These are phyloP conservation scores for Piezodorus guildinii DNA, from an alignment of 1,140 invertebrate species.

Conservation along the genomic window DNA sequence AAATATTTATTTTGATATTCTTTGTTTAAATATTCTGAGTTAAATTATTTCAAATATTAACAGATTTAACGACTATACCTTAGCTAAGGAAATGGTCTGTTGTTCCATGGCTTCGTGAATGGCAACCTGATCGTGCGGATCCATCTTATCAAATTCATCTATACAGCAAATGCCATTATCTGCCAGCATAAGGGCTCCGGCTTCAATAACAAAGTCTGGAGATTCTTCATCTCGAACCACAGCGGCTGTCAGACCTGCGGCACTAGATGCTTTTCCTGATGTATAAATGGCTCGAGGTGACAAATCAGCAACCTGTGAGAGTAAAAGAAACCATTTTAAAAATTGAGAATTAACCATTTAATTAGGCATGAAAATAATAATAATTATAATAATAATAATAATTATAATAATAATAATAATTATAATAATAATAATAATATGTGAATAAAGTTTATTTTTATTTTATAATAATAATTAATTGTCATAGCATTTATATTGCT, in stretches of 20 bases:
- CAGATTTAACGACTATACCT: conserved; percentile 39
- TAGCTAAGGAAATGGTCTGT: conserved; percentile 97
- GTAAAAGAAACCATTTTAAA: neutral
- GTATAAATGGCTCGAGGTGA: conserved; percentile 94
- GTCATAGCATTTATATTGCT: too few species aligned
- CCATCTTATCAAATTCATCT: conserved; percentile 99
- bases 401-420: too few species aligned
- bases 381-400: too few species aligned
- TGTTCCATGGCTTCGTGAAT: conserved; percentile 99
- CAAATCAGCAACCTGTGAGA: conserved; percentile 72
- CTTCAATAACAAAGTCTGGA: conserved; percentile 98
- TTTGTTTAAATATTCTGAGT: too few species aligned
- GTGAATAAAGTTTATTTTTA: too few species aligned
- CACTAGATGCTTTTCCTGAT: conserved; percentile 94
- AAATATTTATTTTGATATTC: too few species aligned
- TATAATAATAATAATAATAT: too few species aligned
- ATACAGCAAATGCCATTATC: conserved; percentile 99
- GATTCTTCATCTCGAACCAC: conserved; percentile 96
- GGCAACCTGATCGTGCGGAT: conserved; percentile 90
- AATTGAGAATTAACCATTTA: too few species aligned
- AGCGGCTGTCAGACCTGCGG: conserved; percentile 95
- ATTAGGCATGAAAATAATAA: too few species aligned
- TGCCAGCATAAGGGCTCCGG: conserved; percentile 96
- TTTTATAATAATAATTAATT: too few species aligned
- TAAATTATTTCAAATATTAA: too few species aligned